Conservation (phyloP, 2,113 vertebrate species). For the Calidris pugnax region DNA sequence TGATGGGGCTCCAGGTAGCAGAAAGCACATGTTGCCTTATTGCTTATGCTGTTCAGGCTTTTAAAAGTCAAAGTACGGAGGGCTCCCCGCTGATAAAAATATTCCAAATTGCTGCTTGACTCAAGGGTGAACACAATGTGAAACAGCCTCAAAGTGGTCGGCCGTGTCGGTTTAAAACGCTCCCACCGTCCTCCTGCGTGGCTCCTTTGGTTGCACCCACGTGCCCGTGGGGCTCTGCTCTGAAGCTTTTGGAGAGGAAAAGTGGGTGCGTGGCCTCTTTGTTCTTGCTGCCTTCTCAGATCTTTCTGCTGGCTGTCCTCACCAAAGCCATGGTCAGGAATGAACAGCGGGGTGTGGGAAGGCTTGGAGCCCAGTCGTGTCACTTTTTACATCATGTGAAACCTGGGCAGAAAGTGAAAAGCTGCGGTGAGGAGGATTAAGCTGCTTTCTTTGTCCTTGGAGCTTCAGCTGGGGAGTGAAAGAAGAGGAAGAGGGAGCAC, state of each 20-base stretch:
- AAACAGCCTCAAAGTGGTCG: conserved; percentile 1
- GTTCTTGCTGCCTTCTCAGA: background rate
- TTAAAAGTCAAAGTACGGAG: background rate
- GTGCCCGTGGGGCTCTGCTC: background rate
- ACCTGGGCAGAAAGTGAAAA: background rate
- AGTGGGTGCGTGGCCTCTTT: background rate
- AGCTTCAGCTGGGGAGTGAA: background rate
- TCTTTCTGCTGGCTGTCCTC: background rate
- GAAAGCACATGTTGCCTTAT: background rate
- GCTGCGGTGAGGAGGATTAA: background rate
- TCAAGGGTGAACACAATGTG: background rate
- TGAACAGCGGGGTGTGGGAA: background rate
- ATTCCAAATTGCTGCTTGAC: conserved; percentile 18
- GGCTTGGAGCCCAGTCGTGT: background rate
- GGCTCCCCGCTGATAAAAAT: conserved; percentile 38
- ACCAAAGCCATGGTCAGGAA: background rate
- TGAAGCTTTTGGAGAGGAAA: background rate
- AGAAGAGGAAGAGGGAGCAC: background rate
- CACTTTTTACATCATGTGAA: background rate
- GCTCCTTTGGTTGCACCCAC: background rate
- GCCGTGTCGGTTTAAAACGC: fast-evolving
- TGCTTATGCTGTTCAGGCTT: background rate
- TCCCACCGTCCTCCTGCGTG: background rate
- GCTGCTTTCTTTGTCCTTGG: background rate
- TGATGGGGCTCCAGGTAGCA: background rate